These are phyloP conservation scores for Clarias gariepinus DNA, from an alignment of 2,113 vertebrate genomes.

Conservation along the genomic window DNA sequence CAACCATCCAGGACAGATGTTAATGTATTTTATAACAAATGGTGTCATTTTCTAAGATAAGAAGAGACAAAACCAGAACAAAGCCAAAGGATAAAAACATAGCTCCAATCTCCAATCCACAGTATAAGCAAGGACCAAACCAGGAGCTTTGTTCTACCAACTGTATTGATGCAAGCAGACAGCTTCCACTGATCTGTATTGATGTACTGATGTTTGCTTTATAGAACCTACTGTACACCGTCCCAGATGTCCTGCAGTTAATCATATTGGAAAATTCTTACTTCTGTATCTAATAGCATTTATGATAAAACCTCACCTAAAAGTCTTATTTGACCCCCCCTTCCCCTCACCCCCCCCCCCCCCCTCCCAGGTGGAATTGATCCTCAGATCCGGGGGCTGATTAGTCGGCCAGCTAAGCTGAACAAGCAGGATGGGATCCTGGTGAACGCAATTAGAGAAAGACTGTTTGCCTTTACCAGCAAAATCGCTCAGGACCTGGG, in stretches of 20 bases:
- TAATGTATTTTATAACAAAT: background rate
- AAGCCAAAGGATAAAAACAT: background rate
- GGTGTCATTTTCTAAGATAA: background rate
- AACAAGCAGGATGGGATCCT: constrained; percentile 79
- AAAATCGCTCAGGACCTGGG: constrained; percentile 75
- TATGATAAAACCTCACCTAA: background rate
- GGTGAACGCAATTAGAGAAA: constrained; percentile 78
- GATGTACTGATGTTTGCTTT: background rate
- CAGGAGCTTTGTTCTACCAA: background rate
- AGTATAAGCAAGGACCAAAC: background rate
- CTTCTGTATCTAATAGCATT: background rate
- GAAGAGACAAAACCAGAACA: background rate
- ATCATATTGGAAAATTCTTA: background rate
- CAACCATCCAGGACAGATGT: background rate
- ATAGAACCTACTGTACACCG: background rate
- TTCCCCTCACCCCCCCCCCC: too few relatives aligned
- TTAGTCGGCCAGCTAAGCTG: constrained; percentile 76
- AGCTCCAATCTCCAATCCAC: background rate
- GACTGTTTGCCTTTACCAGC: constrained; percentile 72
- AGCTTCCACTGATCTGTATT: background rate
- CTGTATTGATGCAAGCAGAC: background rate
- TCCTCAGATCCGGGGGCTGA: constrained; percentile 74
- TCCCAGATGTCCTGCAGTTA: background rate
- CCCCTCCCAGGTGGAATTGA: constrained; percentile 79
- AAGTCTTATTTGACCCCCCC: background rate